phyloP scores from a whole-genome alignment of 2,888 invertebrate species.

The Macaria notata region DNA sequence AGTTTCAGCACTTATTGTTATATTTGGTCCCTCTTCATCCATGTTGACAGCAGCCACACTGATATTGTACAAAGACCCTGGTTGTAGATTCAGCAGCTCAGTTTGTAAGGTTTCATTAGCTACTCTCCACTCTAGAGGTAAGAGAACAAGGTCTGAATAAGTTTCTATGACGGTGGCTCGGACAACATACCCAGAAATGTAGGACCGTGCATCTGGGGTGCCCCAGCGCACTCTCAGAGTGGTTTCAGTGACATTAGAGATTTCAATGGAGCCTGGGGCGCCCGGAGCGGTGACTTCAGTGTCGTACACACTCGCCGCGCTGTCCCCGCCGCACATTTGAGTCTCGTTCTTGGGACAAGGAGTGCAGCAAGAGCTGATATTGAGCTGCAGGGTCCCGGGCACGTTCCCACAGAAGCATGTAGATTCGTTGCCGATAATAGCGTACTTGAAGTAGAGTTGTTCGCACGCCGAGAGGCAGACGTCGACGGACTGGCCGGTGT shows the following conservation, averaged over 20 bases:
- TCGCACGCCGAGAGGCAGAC: slow-evolving; percentile 74
- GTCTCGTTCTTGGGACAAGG: slow-evolving; percentile 84
- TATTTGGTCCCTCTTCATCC: slow-evolving; percentile 82
- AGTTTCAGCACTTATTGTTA: slow-evolving; percentile 84
- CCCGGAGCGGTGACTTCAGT: slow-evolving; percentile 85
- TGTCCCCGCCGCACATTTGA: slow-evolving; percentile 86
- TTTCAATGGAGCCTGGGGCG: slow-evolving; percentile 84
- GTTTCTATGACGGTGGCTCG: slow-evolving; percentile 80
- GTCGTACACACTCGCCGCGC: slow-evolving; percentile 86
- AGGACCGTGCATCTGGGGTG: slow-evolving; percentile 77
- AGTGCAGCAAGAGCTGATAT: slow-evolving; percentile 75
- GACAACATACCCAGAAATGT: slow-evolving; percentile 81
- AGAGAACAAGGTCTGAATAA: slow-evolving; percentile 76
- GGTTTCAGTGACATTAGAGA: slow-evolving; percentile 84
- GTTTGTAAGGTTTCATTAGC: slow-evolving; percentile 81
- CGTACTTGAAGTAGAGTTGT: slow-evolving; percentile 72
- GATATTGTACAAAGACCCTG: slow-evolving; percentile 89
- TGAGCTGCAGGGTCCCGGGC: slow-evolving; percentile 49
- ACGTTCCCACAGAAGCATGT: slow-evolving; percentile 73
- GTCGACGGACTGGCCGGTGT: slow-evolving; percentile 74
- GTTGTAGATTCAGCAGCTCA: slow-evolving; percentile 84
- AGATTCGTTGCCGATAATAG: slow-evolving; percentile 68
- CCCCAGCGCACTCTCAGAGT: slow-evolving; percentile 84
- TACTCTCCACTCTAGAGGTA: slow-evolving; percentile 81
- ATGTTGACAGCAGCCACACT: slow-evolving; percentile 86